Evolutionary conservation across 2,888 invertebrate genomes (phyloP), one percentile per base, ranked within the genome.

Genomic region (Sclerodermus sp.): DNA sequence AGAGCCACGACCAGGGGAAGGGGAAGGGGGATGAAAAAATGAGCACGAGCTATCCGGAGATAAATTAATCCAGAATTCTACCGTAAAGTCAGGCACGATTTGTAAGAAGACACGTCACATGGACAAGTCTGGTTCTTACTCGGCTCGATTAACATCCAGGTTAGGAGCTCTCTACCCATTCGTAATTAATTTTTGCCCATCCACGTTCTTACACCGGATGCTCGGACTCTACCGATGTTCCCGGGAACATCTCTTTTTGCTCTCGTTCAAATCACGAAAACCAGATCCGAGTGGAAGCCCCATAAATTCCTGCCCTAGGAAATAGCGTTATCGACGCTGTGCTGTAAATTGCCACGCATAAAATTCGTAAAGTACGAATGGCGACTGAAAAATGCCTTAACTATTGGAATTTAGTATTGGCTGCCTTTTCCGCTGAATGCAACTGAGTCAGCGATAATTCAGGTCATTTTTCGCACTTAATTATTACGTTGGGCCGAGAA

Each of bases 61-160:
- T 39, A 46, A 57, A 58, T 55, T 50, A 46, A 58, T 55, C 45
- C 50, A 42, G 38, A 17, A 32, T 34, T 14, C 12, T n/a, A 10
- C 30, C 47, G 38, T 30, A 43, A 47, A 36, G 39, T 42, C 51
- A 38, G 43, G 41, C 34, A 38, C 47, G 38, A 50, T 53, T 43
- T 47, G 48, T 46, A 41, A 38, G 45, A 45, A 44, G 15, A 49
- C 49, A 42, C 53, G 54, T 31, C 18, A 55, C 46, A 49, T 42
- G 61, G 53, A 42, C 47, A 48, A 41, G 55, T 42, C 49, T 45
- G 46, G 50, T 58, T 60, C 54, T 58, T 53, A 41, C 52, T 44
- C 15, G 39, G 47, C 41, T 53, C 58, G 42, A 61, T 61, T 52
- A 53, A 45, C 53, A 55, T 51, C 53, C 38, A 43, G 38, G 45